phyloP scores from a whole-genome alignment of 35 echinoderm and acorn worm species.

The Apostichopus japonicus region DNA sequence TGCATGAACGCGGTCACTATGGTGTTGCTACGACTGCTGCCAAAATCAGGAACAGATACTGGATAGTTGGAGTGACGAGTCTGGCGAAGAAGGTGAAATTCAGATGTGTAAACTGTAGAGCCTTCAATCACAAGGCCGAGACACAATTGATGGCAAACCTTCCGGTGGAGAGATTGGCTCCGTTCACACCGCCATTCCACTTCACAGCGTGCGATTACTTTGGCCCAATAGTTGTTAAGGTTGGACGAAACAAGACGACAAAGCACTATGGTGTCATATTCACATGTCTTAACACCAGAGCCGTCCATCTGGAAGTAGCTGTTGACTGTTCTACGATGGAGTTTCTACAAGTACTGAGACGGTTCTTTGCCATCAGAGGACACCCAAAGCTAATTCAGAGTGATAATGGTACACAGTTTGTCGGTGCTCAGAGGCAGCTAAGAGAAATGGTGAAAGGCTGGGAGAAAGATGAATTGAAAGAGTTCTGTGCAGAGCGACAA shows the following conservation, averaged over 20 bases:
- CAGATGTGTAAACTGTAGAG: too few species aligned
- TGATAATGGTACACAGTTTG: too few species aligned
- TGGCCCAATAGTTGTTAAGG: slow-evolving; percentile 30
- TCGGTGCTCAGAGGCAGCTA: too few species aligned
- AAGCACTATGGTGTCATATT: slow-evolving; percentile 75
- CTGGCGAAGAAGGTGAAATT: too few species aligned
- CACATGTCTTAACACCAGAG: slow-evolving; percentile 75
- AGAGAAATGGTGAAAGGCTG: too few species aligned
- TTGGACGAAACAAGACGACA: slow-evolving; percentile 53
- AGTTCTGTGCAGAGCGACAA: too few species aligned
- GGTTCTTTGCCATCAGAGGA: too few species aligned
- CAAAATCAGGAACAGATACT: slow-evolving; percentile 23
- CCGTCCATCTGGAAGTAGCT: slow-evolving; percentile 73
- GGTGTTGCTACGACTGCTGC: slow-evolving; percentile 56
- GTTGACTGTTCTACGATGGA: too few species aligned
- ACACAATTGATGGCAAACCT: slow-evolving; percentile 62
- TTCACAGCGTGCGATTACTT: slow-evolving; percentile 65
- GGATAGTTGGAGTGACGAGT: too few species aligned
- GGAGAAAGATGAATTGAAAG: too few species aligned
- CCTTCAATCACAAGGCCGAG: slow-evolving; percentile 52
- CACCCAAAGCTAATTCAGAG: too few species aligned
- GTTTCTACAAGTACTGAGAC: too few species aligned
- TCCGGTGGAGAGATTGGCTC: slow-evolving; percentile 51
- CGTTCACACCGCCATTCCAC: slow-evolving; percentile 55
- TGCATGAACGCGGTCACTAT: slow-evolving; percentile 42